These are phyloP conservation scores for Oreochromis spilurus DNA, from an alignment of 2,113 vertebrate species.

Conservation along the genomic window DNA sequence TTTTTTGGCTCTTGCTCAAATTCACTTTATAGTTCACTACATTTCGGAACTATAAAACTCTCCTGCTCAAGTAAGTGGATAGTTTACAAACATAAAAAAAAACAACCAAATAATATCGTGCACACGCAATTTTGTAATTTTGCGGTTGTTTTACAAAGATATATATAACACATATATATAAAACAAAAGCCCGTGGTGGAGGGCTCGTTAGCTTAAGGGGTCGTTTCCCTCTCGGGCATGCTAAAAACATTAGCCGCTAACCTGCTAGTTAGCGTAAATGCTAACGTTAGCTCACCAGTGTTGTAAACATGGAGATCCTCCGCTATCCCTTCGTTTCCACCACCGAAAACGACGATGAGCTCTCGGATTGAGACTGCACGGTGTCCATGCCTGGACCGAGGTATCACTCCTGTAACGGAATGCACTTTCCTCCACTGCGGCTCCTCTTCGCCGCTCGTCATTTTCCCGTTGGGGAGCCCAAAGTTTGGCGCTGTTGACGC, in stretches of 20 bases:
- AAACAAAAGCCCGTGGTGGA: background rate
- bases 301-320: slow-evolving; percentile 95
- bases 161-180: background rate
- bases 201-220: no score
- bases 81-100: background rate
- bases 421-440: slow-evolving; percentile 85
- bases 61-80: background rate
- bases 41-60: background rate
- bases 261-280: background rate
- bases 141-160: background rate
- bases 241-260: slow-evolving; percentile 61
- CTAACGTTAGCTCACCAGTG: slow-evolving; percentile 77
- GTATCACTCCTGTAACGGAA: slow-evolving; percentile 83
- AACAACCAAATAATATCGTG: background rate
- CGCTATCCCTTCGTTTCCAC: slow-evolving; percentile 93
- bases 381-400: slow-evolving; percentile 91
- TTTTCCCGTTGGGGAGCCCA: slow-evolving; percentile 6
- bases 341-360: slow-evolving; percentile 89
- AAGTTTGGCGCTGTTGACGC: slow-evolving; percentile 62
- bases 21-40: background rate
- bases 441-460: slow-evolving; percentile 66
- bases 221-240: background rate
- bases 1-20: background rate
- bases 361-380: slow-evolving; percentile 88
- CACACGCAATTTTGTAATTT: background rate